Conservation (phyloP, 1,140 invertebrate species). For the Psilanteris sp. region DNA sequence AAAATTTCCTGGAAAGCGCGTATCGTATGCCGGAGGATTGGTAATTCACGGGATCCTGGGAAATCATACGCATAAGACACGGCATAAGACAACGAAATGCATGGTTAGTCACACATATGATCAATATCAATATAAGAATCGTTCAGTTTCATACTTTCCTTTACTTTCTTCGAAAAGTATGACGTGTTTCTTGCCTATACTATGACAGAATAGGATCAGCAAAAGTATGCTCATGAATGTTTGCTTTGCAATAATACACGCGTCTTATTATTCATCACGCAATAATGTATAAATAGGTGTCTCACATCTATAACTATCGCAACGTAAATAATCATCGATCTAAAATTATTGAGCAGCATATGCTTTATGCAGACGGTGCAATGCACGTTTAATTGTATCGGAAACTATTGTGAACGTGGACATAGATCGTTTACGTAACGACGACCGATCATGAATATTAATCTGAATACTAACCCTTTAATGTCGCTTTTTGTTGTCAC, state of each 20-base stretch:
- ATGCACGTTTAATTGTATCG: slow-evolving; percentile 61
- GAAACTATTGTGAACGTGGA: slow-evolving; percentile 56
- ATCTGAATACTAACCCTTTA: slow-evolving; percentile 45
- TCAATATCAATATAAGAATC: slow-evolving; percentile 65
- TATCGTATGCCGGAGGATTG: too few relatives aligned
- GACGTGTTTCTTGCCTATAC: slow-evolving; percentile 77
- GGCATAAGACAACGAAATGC: slow-evolving; percentile 41
- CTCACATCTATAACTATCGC: slow-evolving; percentile 58
- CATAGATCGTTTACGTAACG: slow-evolving; percentile 62
- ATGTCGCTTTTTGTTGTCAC: slow-evolving; percentile 26
- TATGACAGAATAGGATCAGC: slow-evolving; percentile 71
- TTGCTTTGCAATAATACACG: slow-evolving; percentile 54
- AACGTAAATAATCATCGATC: slow-evolving; percentile 63
- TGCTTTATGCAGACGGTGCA: slow-evolving; percentile 59
- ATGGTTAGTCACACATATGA: slow-evolving; percentile 61
- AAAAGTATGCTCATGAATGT: slow-evolving; percentile 64
- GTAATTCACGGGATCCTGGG: too few relatives aligned
- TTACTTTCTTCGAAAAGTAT: slow-evolving; percentile 77
- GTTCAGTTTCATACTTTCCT: slow-evolving; percentile 66
- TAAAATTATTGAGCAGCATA: slow-evolving; percentile 60
- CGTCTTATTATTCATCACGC: slow-evolving; percentile 63
- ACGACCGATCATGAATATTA: slow-evolving; percentile 56
- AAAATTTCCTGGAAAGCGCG: too few relatives aligned
- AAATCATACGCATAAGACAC: too few relatives aligned
- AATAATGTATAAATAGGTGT: slow-evolving; percentile 63